These are phyloP conservation scores for Betta splendens DNA, from an alignment of 2,797 vertebrate genomes.

Conservation along the genomic window DNA sequence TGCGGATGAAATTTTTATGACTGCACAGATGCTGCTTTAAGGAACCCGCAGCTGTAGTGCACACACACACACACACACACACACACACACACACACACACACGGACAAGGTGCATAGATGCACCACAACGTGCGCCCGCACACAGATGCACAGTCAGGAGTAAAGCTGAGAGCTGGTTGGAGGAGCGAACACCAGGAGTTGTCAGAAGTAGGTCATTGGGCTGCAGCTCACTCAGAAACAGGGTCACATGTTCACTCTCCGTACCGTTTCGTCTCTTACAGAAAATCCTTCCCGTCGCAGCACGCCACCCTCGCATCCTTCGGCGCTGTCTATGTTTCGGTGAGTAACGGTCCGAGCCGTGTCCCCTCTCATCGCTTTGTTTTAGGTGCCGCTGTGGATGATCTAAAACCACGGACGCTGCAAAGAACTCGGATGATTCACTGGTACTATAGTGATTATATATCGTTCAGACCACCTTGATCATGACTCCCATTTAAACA, in stretches of 20 bases:
- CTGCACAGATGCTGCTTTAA: constrained; percentile 38
- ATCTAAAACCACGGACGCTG: no score
- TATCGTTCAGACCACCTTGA: no score
- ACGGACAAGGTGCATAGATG: constrained; percentile 1
- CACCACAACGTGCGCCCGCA: neutral
- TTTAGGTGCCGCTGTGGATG: no score
- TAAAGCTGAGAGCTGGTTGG: constrained; percentile 6
- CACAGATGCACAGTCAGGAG: constrained; percentile 15
- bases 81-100: constrained; percentile 4
- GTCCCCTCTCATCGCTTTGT: no score
- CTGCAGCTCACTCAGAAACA: constrained; percentile 44
- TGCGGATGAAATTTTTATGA: constrained; percentile 36
- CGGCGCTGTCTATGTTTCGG: constrained; percentile 96
- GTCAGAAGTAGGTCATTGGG: constrained; percentile 63
- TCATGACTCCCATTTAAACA: no score
- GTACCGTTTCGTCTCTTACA: constrained; percentile 80
- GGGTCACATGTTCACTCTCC: constrained; percentile 50
- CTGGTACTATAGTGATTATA: no score
- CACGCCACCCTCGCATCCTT: constrained; percentile 97
- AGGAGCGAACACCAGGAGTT: constrained; percentile 13
- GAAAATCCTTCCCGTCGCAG: constrained; percentile 98
- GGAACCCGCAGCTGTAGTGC: neutral
- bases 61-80: neutral
- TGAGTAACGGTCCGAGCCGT: constrained; percentile 81
- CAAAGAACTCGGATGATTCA: no score